Percentiles rank a stretch among this genome's conserved stretches.
These are phyloP conservation scores for Hormaphis cornu DNA, from an alignment of 1,140 invertebrate genomes.

Conservation along the genomic window DNA sequence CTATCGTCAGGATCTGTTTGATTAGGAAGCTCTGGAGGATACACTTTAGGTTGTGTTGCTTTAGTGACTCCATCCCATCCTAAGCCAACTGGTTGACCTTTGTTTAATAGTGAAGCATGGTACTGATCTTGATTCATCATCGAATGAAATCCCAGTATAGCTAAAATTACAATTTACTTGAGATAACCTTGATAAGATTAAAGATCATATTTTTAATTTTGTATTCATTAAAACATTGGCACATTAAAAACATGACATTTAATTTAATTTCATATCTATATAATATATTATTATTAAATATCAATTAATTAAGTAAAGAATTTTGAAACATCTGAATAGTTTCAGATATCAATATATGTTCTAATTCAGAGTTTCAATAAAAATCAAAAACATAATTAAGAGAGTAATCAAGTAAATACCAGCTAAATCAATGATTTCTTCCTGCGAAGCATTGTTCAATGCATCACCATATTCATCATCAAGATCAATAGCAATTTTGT, in stretches of 20 bases:
- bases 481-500: constrained; percentile 84
- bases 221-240: no score
- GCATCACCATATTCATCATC: constrained; percentile 94
- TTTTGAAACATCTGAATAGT: not conserved
- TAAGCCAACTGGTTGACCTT: constrained; percentile 74
- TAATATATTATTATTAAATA: no score
- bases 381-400: not conserved
- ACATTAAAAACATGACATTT: no score
- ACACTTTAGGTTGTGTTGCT: constrained; percentile 81
- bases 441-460: constrained; percentile 80
- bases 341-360: no score
- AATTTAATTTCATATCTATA: no score
- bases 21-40: constrained; percentile 87
- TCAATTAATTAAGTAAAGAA: no score
- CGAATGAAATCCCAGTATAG: constrained; percentile 97
- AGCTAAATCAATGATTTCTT: constrained; percentile 98
- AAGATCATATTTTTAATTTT: no score
- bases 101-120: constrained; percentile 87
- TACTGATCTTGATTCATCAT: constrained; percentile 99
- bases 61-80: constrained; percentile 91
- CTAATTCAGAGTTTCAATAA: not conserved
- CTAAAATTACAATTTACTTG: constrained; percentile 45
- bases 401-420: constrained; percentile 50
- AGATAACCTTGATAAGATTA: no score
- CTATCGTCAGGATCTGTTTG: constrained; percentile 85